A percentile compares a stretch with the other conserved stretches of the same genome.
phyloP scores from a whole-genome alignment of 2,797 vertebrate species.

The Tragelaphus oryx region DNA sequence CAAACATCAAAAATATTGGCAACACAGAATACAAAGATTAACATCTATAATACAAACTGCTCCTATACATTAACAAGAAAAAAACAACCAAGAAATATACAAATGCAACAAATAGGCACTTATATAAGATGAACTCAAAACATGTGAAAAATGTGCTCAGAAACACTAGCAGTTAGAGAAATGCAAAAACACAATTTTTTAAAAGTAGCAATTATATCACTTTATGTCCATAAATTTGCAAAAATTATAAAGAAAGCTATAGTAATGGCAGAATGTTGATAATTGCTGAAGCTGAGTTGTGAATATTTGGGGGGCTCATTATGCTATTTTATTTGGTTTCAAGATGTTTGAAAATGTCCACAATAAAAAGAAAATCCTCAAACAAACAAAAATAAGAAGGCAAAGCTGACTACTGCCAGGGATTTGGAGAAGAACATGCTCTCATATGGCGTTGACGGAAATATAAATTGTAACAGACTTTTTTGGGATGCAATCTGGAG shows the following conservation, averaged over 20 bases:
- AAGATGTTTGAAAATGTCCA: background rate
- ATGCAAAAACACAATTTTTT: background rate
- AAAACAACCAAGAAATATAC: background rate
- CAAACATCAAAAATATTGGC: background rate
- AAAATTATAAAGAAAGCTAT: background rate
- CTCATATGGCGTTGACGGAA: background rate
- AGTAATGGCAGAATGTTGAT: background rate
- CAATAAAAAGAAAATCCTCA: background rate
- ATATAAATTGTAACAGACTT: background rate
- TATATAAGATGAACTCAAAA: conserved; percentile 3
- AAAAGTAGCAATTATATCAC: conserved; percentile 24
- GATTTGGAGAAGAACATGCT: background rate
- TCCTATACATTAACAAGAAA: background rate
- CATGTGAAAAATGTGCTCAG: conserved; percentile 5
- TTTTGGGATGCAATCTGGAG: background rate
- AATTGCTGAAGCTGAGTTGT: background rate
- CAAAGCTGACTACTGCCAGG: background rate
- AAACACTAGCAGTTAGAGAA: conserved; percentile 36
- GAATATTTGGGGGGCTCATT: background rate
- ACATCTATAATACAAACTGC: background rate
- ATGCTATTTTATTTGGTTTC: background rate
- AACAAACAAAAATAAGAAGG: background rate
- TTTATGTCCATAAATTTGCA: conserved; percentile 36
- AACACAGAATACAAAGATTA: background rate
- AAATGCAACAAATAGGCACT: background rate